Percentiles rank a stretch among this genome's conserved stretches.
phyloP scores from a whole-genome alignment of 2,888 invertebrate genomes.

The Philhelius pedissequus region DNA sequence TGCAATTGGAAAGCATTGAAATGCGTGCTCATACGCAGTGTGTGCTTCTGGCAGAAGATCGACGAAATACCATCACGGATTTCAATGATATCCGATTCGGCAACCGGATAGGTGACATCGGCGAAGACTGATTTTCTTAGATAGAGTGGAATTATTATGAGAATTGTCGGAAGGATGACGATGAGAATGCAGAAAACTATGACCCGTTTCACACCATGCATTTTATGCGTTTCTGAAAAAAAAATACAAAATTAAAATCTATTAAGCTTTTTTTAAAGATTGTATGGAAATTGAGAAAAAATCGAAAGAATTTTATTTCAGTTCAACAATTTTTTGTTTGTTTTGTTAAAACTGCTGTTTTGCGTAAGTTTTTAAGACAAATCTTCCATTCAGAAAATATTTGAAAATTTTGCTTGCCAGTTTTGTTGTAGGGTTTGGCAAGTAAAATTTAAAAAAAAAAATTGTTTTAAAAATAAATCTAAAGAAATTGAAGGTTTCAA shows the following conservation, averaged over 20 bases:
- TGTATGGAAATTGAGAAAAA: too few relatives aligned
- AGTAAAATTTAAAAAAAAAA: too few relatives aligned
- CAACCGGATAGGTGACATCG: conserved; percentile 88
- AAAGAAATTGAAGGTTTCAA: too few relatives aligned
- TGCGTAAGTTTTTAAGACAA: too few relatives aligned
- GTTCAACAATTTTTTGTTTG: too few relatives aligned
- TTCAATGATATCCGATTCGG: conserved; percentile 91
- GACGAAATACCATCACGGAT: conserved; percentile 90
- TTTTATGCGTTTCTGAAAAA: conserved; percentile 83
- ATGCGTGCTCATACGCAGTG: conserved; percentile 86
- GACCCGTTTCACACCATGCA: conserved; percentile 90
- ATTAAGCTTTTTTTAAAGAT: too few relatives aligned
- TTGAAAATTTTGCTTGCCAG: too few relatives aligned
- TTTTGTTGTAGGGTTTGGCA: too few relatives aligned
- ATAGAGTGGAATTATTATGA: conserved; percentile 89
- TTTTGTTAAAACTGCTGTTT: too few relatives aligned
- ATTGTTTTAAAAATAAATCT: too few relatives aligned
- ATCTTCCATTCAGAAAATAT: too few relatives aligned
- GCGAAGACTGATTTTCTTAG: conserved; percentile 87
- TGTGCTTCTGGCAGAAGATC: conserved; percentile 89
- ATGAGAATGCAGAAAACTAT: conserved; percentile 88
- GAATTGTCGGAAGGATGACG: conserved; percentile 85
- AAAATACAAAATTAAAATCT: not conserved
- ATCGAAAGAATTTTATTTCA: too few relatives aligned
- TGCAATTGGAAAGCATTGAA: conserved; percentile 87